These are phyloP conservation scores for Naso thynnoides DNA, from an alignment of 2,797 vertebrate species.

Conservation along the genomic window DNA sequence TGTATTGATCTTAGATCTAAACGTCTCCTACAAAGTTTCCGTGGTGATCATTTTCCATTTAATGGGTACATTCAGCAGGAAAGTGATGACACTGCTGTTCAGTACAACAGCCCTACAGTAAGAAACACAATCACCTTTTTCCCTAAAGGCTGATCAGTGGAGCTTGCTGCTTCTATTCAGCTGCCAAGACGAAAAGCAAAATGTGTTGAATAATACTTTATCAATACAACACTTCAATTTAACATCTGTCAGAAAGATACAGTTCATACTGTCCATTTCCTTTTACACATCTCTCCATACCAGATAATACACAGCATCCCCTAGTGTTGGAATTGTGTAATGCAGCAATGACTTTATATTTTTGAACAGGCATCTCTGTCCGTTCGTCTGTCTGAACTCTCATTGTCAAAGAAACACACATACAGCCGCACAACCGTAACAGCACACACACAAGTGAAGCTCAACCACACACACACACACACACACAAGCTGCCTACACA, in stretches of 20 bases:
- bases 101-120: constrained; percentile 1
- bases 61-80: constrained; percentile 4
- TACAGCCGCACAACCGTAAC: neutral
- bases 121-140: constrained; percentile 12
- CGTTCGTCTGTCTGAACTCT: neutral
- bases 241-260: neutral
- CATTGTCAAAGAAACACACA: neutral
- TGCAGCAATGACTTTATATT: constrained; percentile 21
- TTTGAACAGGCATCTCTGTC: neutral
- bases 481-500: constrained; percentile 41
- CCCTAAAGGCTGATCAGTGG: neutral
- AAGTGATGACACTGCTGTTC: constrained; percentile 29
- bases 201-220: neutral
- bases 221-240: neutral
- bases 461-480: neutral
- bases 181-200: constrained; percentile 4
- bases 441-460: neutral
- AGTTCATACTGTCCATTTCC: neutral
- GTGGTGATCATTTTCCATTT: constrained; percentile 23
- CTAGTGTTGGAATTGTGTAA: constrained; percentile 6
- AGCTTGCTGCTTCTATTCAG: neutral
- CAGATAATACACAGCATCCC: neutral
- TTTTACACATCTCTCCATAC: neutral
- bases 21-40: constrained; percentile 11
- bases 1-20: constrained; percentile 24